Base-by-base conservation (phyloP, 2,113 vertebrate species). In the Nematolebias whitei region DNA sequence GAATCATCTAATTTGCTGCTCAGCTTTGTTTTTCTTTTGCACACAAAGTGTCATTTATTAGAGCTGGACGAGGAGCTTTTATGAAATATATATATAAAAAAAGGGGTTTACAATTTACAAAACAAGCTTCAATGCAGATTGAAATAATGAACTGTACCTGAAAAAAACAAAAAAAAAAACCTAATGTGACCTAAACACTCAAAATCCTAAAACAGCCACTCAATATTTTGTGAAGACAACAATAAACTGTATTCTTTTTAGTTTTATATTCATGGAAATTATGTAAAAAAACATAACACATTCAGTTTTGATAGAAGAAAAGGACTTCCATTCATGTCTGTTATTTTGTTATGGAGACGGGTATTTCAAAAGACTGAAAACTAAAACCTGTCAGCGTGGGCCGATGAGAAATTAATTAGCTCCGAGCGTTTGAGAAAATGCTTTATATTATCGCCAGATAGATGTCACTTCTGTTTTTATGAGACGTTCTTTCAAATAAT, bases 341-440 rank as follows among this genome's bases (percentile, higher is more conserved):
- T 3, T 22, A 15, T 2, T 24, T 11, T 56, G 26, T 32, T 44
- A 29, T 19, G 43, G 41, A 56, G 38, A 50, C 10, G 48, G 18
- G 55, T 47, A 32, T 20, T 39, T 59, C 47, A 51, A 59, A 59
- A 44, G 24, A 29, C 38, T 23, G 45, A 32, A 12, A 59, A 43
- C 15, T 26, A 60, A 22, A 35, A 43, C 12, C 48, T 45, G 44
- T 23, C 56, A 60, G 56, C 48, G 26, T 0, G 3, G 12, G 43
- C 48, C 52, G 26, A 60, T 16, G 20, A 29, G 26, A 44, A 45
- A 32, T 38, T 14, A 41, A 58, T 24, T 43, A 29, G 16, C 15
- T 26, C 3, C 9, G 39, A 58, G 35, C 32, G 13, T n/a, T 55
- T 29, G 11, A 55, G 55, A 24, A 18, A n/a, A 52, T 7, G 5